A percentile compares a stretch with the other conserved stretches of the same genome.
These are phyloP conservation scores for Orthosia gracilis DNA, from an alignment of 2,888 invertebrate genomes.

Conservation along the genomic window DNA sequence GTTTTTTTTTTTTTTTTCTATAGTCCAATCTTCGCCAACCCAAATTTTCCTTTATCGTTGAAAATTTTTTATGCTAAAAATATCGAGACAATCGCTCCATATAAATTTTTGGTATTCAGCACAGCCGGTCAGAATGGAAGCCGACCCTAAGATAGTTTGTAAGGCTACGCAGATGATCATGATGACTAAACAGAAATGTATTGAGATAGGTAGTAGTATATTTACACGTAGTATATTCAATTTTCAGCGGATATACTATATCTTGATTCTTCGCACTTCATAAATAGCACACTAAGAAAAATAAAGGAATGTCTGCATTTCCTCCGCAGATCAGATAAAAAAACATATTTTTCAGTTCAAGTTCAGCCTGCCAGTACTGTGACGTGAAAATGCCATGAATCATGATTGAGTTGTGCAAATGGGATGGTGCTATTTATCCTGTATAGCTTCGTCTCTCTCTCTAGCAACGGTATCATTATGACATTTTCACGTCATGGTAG, in stretches of 20 bases:
- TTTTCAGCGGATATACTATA: slow-evolving; percentile 7
- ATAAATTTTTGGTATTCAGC: background rate
- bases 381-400: too few species aligned
- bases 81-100: too few species aligned
- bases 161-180: background rate
- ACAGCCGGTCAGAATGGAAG: background rate
- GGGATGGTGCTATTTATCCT: too few species aligned
- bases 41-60: too few species aligned
- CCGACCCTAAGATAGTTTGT: background rate
- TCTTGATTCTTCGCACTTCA: background rate
- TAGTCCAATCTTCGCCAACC: too few species aligned
- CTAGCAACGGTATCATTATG: too few species aligned
- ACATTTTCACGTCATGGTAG: too few species aligned
- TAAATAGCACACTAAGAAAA: slow-evolving; percentile 17
- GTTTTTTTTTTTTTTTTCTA: too few species aligned
- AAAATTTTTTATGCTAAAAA: too few species aligned
- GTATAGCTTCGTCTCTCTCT: too few species aligned
- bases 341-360: background rate
- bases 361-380: background rate
- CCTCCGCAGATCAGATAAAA: background rate
- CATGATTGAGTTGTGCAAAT: too few species aligned
- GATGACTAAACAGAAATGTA: background rate
- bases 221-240: background rate
- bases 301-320: slow-evolving; percentile 17
- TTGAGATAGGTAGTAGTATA: background rate